These are phyloP conservation scores for Helarctos malayanus DNA, from an alignment of 2,797 vertebrate genomes.

Conservation along the genomic window DNA sequence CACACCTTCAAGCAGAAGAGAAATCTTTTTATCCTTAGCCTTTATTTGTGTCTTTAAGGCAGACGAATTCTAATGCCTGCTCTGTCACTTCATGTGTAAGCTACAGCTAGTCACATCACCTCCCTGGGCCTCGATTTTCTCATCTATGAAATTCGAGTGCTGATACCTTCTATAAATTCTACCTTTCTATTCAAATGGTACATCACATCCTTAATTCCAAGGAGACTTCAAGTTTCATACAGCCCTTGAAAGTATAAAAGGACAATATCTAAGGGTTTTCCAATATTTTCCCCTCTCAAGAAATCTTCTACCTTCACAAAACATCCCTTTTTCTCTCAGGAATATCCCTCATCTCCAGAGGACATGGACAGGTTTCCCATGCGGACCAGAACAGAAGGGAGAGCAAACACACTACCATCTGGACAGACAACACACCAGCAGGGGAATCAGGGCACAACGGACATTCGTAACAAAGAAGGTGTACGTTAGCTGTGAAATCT, in stretches of 20 bases:
- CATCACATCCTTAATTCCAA: neutral
- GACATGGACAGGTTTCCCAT: neutral
- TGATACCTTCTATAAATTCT: neutral
- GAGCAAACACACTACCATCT: neutral
- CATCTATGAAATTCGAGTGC: neutral
- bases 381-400: neutral
- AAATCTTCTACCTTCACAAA: constrained; percentile 23
- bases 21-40: constrained; percentile 48
- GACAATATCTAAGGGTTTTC: neutral
- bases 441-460: neutral
- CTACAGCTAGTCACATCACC: neutral
- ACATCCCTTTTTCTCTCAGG: neutral
- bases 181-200: constrained; percentile 29
- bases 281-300: neutral
- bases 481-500: neutral
- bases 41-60: constrained; percentile 40
- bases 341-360: neutral
- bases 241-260: constrained; percentile 9
- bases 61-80: neutral
- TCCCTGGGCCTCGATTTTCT: neutral
- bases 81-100: neutral
- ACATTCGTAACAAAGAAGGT: neutral
- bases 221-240: neutral
- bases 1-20: constrained; percentile 53
- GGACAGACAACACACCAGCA: neutral